Evolutionary conservation across 2,888 invertebrate genomes (phyloP), one percentile per base, ranked within the genome.

Genomic region (Mechanitis messenoides): DNA sequence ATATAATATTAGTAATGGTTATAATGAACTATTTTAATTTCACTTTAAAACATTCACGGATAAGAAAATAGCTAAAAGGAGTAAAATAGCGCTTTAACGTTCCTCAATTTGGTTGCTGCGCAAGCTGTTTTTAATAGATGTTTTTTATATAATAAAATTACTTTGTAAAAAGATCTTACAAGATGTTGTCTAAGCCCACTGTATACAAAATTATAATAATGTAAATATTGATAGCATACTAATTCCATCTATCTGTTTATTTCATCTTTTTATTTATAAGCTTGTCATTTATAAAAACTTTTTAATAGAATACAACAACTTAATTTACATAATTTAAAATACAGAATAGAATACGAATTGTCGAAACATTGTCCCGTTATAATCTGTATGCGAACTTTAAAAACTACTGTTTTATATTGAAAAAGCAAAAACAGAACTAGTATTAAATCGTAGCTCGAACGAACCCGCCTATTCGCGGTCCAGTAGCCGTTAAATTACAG

Each of bases 401-500:
- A 7, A 50, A 50, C 31, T 50, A 50, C 28, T 50, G 31, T 50
- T 50, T 31, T 50, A 50, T 50, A 9, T 31, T 9, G 50, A 1
- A 20, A 20, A 20, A 50, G 50, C 31, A 50, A 50, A 50, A 50
- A 31, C 50, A 50, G 50, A 50, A 31, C 50, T 31, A 28, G 50
- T 50, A 50, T 50, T 50, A 50, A 50, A 50, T 50, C 50, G 28
- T 9, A 31, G 50, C 31, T 50, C 31, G 50, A 42, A n/a, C 53
- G 45, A 33, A 31, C 45, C 54, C 47, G 61, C 58, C 54, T 47
- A 11, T 38, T 56, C 53, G 57, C 55, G 58, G 63, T 61, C 58
- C 28, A 55, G 35, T 61, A 59, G 60, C 66, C 62, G 61, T 72
- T 66, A 67, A 73, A 72, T 73, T 66, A 72, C 69, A 71, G 67